These are phyloP conservation scores for Scaptomyza cyrtandrae DNA, from an alignment of 2,888 invertebrate genomes.

Conservation along the genomic window DNA sequence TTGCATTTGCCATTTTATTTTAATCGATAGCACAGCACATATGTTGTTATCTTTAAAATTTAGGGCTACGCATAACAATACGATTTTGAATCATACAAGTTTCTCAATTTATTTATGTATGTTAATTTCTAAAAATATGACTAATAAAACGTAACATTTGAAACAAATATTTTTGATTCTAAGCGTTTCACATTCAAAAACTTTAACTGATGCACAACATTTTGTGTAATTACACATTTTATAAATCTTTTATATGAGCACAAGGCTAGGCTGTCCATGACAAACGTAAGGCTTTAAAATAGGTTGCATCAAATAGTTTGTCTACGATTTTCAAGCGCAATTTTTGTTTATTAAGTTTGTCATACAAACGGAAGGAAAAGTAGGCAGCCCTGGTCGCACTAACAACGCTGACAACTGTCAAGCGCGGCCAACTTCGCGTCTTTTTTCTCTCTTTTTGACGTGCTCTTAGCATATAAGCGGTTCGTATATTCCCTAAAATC, in stretches of 20 bases:
- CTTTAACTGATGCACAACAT: background rate
- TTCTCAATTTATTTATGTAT: background rate
- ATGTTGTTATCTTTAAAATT: background rate
- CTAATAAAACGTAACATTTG: background rate
- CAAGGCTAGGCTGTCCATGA: background rate
- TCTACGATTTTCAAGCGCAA: background rate
- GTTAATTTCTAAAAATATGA: too few relatives aligned
- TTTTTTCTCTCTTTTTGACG: conserved; percentile 83
- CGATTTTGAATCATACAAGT: background rate
- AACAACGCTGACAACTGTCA: conserved; percentile 37
- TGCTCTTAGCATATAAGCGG: conserved; percentile 81
- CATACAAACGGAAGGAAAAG: conserved; percentile 44
- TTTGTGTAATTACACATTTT: background rate
- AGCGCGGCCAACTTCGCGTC: conserved; percentile 75
- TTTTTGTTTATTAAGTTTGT: background rate
- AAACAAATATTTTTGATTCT: background rate
- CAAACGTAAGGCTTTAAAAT: background rate
- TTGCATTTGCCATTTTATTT: background rate
- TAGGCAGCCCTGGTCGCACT: conserved; percentile 48
- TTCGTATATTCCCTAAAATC: conserved; percentile 78
- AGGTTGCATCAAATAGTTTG: too few relatives aligned
- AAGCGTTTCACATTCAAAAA: background rate
- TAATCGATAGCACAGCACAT: conserved; percentile 36
- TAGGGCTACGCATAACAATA: conserved; percentile 16
- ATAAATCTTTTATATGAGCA: background rate